Evolutionary conservation across 2,113 vertebrate species (phyloP).

Genomic region (Lepus americanus): DNA sequence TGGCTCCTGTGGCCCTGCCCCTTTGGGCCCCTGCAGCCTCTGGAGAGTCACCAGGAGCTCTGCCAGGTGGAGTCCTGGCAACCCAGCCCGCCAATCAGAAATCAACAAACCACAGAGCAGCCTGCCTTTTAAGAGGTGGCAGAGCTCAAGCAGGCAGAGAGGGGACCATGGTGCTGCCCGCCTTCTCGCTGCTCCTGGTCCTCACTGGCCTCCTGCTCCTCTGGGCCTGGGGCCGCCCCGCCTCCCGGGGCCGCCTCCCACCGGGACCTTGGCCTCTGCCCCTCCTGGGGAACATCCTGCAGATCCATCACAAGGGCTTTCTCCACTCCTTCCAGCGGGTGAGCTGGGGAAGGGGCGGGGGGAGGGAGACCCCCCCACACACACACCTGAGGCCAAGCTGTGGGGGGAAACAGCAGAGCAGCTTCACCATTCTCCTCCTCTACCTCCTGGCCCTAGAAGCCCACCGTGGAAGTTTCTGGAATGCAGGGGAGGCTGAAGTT

Average conservation of each 20-base stretch:
- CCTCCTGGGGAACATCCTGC: conserved; percentile 53
- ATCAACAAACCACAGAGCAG: not conserved
- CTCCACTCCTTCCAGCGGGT: not conserved
- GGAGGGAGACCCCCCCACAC: not conserved
- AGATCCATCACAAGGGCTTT: not conserved
- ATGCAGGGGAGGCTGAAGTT: not conserved
- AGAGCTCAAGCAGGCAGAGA: not conserved
- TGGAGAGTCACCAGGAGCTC: not conserved
- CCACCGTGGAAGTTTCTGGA: not conserved
- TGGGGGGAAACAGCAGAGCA: too few species aligned
- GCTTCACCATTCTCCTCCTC: not conserved
- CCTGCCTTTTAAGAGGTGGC: not conserved
- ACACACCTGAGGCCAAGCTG: not conserved
- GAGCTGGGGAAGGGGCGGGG: not conserved
- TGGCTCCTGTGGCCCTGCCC: not conserved
- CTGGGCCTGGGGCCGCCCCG: not conserved
- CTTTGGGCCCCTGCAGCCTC: not conserved
- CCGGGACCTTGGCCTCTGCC: not conserved
- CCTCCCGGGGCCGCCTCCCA: not conserved
- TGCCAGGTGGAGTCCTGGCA: not conserved
- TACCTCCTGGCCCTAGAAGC: not conserved
- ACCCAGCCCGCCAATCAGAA: not conserved
- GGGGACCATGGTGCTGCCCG: not conserved
- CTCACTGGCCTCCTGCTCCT: not conserved
- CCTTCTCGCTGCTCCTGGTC: not conserved